Evolutionary conservation across 2,888 invertebrate genomes (phyloP).

Genomic region (Exocentrus adspersus): DNA sequence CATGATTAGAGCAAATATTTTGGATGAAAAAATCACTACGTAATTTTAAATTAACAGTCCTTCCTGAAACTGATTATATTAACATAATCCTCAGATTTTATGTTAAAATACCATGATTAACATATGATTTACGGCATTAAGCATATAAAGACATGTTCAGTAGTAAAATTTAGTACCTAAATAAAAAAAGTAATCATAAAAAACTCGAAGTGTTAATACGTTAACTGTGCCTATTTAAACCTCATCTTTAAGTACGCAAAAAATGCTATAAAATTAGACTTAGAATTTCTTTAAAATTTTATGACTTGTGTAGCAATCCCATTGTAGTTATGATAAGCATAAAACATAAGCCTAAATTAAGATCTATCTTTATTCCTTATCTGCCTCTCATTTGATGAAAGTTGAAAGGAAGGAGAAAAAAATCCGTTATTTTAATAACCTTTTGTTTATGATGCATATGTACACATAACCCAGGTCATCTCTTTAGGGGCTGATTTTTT

Average conservation of each 20-base stretch:
- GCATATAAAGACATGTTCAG: background rate
- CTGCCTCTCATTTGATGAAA: conserved; percentile 5
- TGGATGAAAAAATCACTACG: no score
- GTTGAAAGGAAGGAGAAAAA: conserved; percentile 4
- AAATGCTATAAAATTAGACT: conserved; percentile 17
- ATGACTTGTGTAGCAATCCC: background rate
- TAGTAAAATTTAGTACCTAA: background rate
- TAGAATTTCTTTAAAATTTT: conserved; percentile 21
- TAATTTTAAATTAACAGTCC: no score
- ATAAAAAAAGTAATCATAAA: background rate
- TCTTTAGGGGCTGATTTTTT: conserved; percentile 8
- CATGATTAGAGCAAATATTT: no score
- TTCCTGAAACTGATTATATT: no score
- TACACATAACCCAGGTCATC: conserved; percentile 17
- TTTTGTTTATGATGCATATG: conserved; percentile 10
- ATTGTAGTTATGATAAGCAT: background rate
- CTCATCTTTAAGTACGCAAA: background rate
- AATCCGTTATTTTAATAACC: conserved; percentile 16
- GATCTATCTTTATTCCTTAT: no score
- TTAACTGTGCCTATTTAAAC: no score
- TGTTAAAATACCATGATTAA: no score
- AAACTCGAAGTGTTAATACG: no score
- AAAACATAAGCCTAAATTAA: conserved; percentile 8
- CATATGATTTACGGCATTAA: no score
- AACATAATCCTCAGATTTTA: no score